Base-by-base conservation (phyloP, 2,888 invertebrate genomes). In the Himalopsyche japonica region DNA sequence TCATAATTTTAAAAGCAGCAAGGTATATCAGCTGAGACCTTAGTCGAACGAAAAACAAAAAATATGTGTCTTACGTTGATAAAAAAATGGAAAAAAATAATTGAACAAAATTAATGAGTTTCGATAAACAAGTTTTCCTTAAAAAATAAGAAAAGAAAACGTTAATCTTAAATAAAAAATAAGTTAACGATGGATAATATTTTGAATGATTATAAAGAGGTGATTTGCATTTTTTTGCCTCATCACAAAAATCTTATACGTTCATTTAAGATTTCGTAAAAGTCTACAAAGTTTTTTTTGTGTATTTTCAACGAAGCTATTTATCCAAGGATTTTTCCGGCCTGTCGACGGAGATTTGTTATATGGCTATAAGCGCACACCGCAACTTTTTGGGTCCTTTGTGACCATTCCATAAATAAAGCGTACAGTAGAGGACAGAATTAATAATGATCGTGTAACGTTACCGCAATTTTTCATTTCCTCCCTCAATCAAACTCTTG, bases 341-440 rank as follows among this genome's bases (percentile, higher is more conserved):
- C 70, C 76, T 64, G 76, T 47, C 77, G 49, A 64, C 77, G 47
- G 77, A 80, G 76, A 82, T 80, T 84, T 76, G 82, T 80, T 82
- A 77, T 47, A 43, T 77, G 77, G 43, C 57, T 32, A 80, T 24
- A 79, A 79, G 79, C 79, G 79, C 70, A 70, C 43, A 70, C 79
- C 82, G 79, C 82, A 82, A 77, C 78, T 70, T 57, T 43, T 70
- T 30, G 70, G 70, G 70, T 79, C 82, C 70, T 64, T 79, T 82
- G 79, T 79, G 79, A 79, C 82, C 76, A 30, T 76, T 37, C 82
- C 76, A 83, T 83, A 83, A 80, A 84, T 84, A 84, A 84, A 80
- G 76, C 83, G 76, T 84, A 81, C 79, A 78, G 84, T 48, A 27
- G 84, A 84, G 79, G 81, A 84, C 84, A 84, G 84, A 78, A 84